Evolutionary conservation across 2,888 invertebrate genomes (phyloP).

Genomic region (Germaria angustata): DNA sequence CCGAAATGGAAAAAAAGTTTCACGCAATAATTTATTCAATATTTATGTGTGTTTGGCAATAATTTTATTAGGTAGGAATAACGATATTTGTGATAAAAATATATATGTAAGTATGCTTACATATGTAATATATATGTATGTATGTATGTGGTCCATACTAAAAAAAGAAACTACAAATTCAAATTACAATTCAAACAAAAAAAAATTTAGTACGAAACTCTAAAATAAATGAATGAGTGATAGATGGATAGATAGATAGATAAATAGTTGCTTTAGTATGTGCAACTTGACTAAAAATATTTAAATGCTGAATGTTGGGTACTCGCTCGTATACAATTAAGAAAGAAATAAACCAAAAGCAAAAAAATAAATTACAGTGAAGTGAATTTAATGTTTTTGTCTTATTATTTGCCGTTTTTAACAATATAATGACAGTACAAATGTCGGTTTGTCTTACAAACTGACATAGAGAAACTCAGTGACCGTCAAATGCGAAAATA

Average conservation of each 20-base stretch:
- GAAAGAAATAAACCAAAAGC: conserved; percentile 17
- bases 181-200: conserved; percentile 55
- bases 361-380: conserved; percentile 48
- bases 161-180: conserved; percentile 26
- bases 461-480: conserved; percentile 64
- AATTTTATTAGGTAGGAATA: conserved; percentile 27
- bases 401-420: conserved; percentile 1
- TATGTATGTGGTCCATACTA: too few species aligned
- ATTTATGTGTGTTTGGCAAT: conserved; percentile 48
- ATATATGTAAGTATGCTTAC: too few species aligned
- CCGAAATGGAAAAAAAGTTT: conserved; percentile 24
- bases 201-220: conserved; percentile 12
- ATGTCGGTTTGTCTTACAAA: conserved; percentile 57
- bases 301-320: conserved; percentile 5
- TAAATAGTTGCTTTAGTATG: too few species aligned
- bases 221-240: neutral
- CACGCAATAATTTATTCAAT: conserved; percentile 27
- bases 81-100: neutral
- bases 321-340: neutral
- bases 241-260: too few species aligned
- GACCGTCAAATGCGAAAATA: conserved; percentile 62
- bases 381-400: conserved; percentile 30
- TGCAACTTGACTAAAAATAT: conserved; percentile 44
- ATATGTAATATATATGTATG: too few species aligned
- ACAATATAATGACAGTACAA: conserved; percentile 43